Conservation (phyloP, 2,797 vertebrate species). For the Muraenolepis orangiensis region DNA sequence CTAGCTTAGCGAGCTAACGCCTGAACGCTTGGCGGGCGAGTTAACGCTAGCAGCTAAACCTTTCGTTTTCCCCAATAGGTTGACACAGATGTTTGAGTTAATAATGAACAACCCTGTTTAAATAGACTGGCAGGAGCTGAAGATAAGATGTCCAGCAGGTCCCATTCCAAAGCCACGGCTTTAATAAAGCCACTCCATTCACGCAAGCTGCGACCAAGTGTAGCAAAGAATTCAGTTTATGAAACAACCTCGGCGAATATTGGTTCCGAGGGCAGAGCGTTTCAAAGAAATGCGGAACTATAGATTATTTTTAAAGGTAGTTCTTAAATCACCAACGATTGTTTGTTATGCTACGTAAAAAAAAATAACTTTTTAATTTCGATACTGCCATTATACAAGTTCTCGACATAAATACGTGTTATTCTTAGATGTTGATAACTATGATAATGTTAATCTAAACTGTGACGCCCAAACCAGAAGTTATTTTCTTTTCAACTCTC, state of each 20-base stretch:
- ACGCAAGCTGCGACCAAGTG: conserved; percentile 35
- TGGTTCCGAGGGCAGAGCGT: conserved; percentile 41
- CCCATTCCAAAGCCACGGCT: conserved; percentile 38
- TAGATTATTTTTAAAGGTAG: background rate
- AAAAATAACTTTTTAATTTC: background rate
- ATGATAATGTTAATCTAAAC: background rate
- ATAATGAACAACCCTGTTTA: background rate
- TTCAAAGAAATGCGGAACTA: background rate
- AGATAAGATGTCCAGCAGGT: conserved; percentile 28
- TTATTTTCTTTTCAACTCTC: background rate
- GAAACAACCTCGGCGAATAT: conserved; percentile 27
- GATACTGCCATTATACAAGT: background rate
- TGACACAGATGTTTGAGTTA: background rate
- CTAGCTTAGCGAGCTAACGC: conserved; percentile 36
- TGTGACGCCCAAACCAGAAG: background rate
- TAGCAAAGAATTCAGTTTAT: conserved; percentile 7
- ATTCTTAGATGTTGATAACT: background rate
- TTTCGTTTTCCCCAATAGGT: conserved; percentile 16
- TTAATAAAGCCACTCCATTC: conserved; percentile 58
- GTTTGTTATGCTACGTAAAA: background rate
- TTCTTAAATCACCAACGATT: background rate
- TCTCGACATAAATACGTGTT: background rate
- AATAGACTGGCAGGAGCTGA: conserved; percentile 20
- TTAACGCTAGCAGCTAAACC: conserved; percentile 40
- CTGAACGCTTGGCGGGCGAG: conserved; percentile 30